Evolutionary conservation across 2,888 invertebrate genomes (phyloP).

Genomic region (Alcis repandata): DNA sequence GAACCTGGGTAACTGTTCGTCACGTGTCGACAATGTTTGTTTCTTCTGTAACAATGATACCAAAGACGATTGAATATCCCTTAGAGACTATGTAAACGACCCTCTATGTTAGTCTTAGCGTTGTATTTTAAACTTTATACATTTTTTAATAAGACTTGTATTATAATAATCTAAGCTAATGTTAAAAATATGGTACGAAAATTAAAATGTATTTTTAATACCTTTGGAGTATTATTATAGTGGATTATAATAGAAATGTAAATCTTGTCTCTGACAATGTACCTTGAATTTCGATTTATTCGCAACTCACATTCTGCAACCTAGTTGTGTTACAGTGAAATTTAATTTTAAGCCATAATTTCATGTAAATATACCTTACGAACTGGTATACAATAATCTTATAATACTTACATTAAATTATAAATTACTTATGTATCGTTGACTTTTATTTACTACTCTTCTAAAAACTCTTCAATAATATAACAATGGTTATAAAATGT

Average conservation of each 20-base stretch:
- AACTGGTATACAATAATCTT: constrained; percentile 75
- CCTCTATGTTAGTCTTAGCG: constrained; percentile 67
- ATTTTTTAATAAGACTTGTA: constrained; percentile 83
- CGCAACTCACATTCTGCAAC: constrained; percentile 64
- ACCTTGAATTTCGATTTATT: constrained; percentile 52
- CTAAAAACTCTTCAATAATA: background rate
- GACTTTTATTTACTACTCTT: constrained; percentile 57
- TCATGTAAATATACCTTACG: constrained; percentile 70
- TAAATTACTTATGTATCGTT: constrained; percentile 65
- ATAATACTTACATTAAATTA: constrained; percentile 80
- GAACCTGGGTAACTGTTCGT: constrained; percentile 55
- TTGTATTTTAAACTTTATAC: constrained; percentile 79
- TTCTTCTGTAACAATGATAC: constrained; percentile 82
- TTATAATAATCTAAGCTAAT: constrained; percentile 72
- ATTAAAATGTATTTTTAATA: constrained; percentile 81
- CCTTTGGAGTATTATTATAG: constrained; percentile 81
- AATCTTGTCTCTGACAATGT: constrained; percentile 40
- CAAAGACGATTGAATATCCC: constrained; percentile 86
- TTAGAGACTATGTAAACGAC: constrained; percentile 67
- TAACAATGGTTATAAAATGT: background rate
- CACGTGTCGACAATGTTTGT: constrained; percentile 67
- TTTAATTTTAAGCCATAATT: constrained; percentile 73
- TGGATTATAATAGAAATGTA: constrained; percentile 49
- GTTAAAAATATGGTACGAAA: constrained; percentile 69
- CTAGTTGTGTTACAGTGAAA: constrained; percentile 74